Evolutionary conservation across 2,113 vertebrate genomes (phyloP), one percentile per base, ranked within the genome.

Genomic region (Puntigrus tetrazona): DNA sequence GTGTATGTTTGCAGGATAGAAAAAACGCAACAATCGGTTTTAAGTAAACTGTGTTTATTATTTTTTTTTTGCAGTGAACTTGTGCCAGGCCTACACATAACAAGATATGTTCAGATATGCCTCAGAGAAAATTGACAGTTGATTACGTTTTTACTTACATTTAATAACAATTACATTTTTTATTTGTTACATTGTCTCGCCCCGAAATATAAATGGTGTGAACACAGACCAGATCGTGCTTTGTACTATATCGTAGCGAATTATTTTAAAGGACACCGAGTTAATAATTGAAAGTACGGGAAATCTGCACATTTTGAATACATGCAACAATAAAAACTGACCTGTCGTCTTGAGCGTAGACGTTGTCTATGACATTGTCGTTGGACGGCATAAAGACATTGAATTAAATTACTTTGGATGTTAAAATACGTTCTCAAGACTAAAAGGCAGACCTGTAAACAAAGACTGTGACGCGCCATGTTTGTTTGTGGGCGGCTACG

Each of bases 401-500:
- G 29, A 5, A 55, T 36, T 52, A 77, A 77, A 52, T 77, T 77
- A 55, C 74, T 55, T 43, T 43, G 43, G 43, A 77, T 55, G 74
- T 77, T 77, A 77, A 77, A 34, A 77, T 77, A 77, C 29, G 74
- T 76, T 76, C 47, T 76, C 9, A 76, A 76, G 36, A 52, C 47
- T 10, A 76, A 7, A 55, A 55, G 47, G n/a, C 74, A 76, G 29
- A 77, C 47, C 47, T 34, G 74, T 22, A 76, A 52, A 55, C 45
- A 76, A 76, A 29, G 45, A 34, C 18, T 7, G 18, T 36, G 29
- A 0, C 20, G 25, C 74, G 45, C 74, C 74, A 76, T 76, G 25
- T 34, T 75, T 75, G 72, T 75, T 31, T 75, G 27, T 50, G 73
- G 73, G 43, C 25, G 45, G 45, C 9, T 47, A 73, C 41, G n/a